Base-by-base conservation (phyloP, 2,888 invertebrate genomes). In the Lasioglossum zephyrum region DNA sequence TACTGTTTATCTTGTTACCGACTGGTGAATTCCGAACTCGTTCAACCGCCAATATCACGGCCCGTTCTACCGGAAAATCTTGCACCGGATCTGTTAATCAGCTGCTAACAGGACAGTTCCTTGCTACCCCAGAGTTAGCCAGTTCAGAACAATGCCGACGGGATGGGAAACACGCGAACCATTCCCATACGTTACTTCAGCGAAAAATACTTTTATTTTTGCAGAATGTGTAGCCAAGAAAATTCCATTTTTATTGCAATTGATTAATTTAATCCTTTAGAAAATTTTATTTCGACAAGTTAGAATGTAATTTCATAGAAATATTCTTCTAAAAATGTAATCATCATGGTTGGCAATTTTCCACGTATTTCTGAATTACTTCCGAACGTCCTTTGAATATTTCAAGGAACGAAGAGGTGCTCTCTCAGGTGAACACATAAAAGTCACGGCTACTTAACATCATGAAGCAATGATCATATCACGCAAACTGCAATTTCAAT, bases 1-100 rank as follows among this genome's bases (percentile, higher is more conserved):
- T 66, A 78, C 74, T 87, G 89, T 88, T 89, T 92, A 86, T 92
- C 87, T 91, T 89, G 78, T 79, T 84, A 82, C 79, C 26, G 80
- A 72, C 80, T 53, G 41, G 31, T 47, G 89, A 86, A 89, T 83
- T 86, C 79, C 73, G 26, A 87, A 87, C 82, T 82, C 63, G 77
- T 77, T 86, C 80, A 60, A 86, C 74, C 77, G 70, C 16, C 57
- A 39, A 85, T 76, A 79, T 85, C 85, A 57, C 66, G 47, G 66
- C 57, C 63, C 13, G 63, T 36, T 41, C 69, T 66, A 3, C 36
- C 22, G 75, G 78, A 84, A 78, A 85, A 85, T 41, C 73, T 76
- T 49, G 26, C 41, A 31, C 70, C 18, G 39, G 36, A 16, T 66
- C 82, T 72, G 72, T 84, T 84, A 82, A 79, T 49, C 31, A 26